phyloP scores from a whole-genome alignment of 1,140 invertebrate genomes.

The Capitella teleta region DNA sequence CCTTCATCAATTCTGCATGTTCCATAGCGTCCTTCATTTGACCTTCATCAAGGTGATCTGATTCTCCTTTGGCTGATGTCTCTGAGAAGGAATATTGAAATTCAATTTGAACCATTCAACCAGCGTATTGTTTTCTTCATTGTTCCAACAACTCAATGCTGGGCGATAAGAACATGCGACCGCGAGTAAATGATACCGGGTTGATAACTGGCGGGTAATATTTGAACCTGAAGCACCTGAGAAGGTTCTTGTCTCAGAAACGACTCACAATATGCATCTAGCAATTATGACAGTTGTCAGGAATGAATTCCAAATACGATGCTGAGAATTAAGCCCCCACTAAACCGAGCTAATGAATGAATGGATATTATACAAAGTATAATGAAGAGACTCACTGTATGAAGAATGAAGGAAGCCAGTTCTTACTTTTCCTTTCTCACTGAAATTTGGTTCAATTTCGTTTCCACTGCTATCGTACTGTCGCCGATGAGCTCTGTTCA shows the following conservation, averaged over 20 bases:
- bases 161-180: neutral
- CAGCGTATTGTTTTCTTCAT: neutral
- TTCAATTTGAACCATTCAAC: neutral
- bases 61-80: neutral
- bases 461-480: slow-evolving; percentile 22
- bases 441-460: slow-evolving; percentile 32
- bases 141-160: neutral
- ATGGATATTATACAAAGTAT: neutral
- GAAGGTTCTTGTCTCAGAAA: neutral
- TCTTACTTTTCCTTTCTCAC: slow-evolving; percentile 26
- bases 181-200: neutral
- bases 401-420: slow-evolving; percentile 31
- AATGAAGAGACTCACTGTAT: slow-evolving; percentile 18
- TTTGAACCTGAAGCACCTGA: neutral
- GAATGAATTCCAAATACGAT: neutral
- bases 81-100: too few relatives aligned
- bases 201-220: neutral
- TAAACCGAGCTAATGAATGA: neutral
- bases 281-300: neutral
- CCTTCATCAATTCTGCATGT: neutral
- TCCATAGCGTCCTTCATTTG: neutral
- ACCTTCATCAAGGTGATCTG: neutral
- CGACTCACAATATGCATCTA: neutral
- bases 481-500: slow-evolving; percentile 18
- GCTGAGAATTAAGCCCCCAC: neutral